Conservation (phyloP, 1,140 invertebrate species). For the Eriosoma lanigerum region DNA sequence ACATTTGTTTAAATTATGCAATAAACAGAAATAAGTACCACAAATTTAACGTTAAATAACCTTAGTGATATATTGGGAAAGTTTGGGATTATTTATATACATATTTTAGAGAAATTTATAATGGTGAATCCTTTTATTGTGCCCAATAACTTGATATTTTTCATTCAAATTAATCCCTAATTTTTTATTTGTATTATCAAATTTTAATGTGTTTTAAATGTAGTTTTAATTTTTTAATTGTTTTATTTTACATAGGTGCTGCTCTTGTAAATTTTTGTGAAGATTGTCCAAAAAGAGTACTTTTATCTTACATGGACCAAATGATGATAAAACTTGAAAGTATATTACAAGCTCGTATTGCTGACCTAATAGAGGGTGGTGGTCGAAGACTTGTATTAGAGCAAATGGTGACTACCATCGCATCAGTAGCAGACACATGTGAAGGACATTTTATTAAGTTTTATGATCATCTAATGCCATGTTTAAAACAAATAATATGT, state of each 20-base stretch:
- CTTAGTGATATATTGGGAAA: too few species aligned
- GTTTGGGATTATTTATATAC: too few species aligned
- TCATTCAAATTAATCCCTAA: too few species aligned
- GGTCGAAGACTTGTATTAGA: constrained; percentile 96
- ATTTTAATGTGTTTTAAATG: too few species aligned
- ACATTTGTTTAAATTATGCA: too few species aligned
- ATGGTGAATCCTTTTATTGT: too few species aligned
- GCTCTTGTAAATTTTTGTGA: constrained; percentile 99
- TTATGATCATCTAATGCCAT: constrained; percentile 84
- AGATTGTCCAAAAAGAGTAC: constrained; percentile 93
- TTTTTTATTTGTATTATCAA: too few species aligned
- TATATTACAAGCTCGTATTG: constrained; percentile 90
- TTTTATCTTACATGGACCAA: constrained; percentile 84
- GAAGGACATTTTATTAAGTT: constrained; percentile 89
- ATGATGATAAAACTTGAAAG: constrained; percentile 90
- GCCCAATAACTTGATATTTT: too few species aligned
- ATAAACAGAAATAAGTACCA: too few species aligned
- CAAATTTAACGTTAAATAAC: too few species aligned
- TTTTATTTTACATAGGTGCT: constrained; percentile 62
- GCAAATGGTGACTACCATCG: constrained; percentile 96
- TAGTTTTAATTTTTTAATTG: constrained; percentile 13
- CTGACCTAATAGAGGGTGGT: constrained; percentile 85
- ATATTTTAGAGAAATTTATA: too few species aligned
- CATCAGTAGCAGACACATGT: constrained; percentile 97
- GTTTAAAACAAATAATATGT: constrained; percentile 95